Evolutionary conservation across 2,113 vertebrate species (phyloP), one percentile per base, ranked within the genome.

Genomic region (Gambusia affinis): DNA sequence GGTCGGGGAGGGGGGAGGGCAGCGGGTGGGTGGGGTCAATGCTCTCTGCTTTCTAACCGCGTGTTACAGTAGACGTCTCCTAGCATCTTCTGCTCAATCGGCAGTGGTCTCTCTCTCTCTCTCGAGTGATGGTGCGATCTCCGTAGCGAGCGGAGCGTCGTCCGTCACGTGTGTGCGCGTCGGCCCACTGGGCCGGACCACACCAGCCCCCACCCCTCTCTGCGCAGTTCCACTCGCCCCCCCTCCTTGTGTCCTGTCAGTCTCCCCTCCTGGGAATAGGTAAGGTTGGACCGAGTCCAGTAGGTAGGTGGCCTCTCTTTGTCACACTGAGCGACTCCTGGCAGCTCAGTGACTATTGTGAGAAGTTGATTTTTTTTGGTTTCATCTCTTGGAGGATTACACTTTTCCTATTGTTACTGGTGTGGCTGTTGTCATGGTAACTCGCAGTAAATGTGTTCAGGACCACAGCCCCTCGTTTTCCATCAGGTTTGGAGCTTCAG

Each of bases 231-330:
- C 79, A 70, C 85, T 78, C 54, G 60, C 89, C 77, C 87, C 86
- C 84, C 88, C 77, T 88, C 88, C 88, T 57, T 91, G 88, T 78
- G 81, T 89, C 85, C 89, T 62, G 78, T 84, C 84, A 88, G 75
- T 83, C 71, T 76, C 85, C 84, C 84, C 82, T 83, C 81, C 89
- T 91, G 61, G 80, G 87, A 88, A 70, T 84, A 68, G 91, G 93
- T 94, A 92, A 93, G 93, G 80, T 91, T 14, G 90, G 88, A 93
- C 87, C 92, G 64, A 79, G 78, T 61, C 76, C 80, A 79, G 85
- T 94, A 94, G 93, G 93, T 94, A 94, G 93, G 93, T 94, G 91
- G 76, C 83, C 69, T 92, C 90, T 93, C 87, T 91, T 90, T 91
- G 88, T 92, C 88, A 89, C 87, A 82, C n/a, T 86, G 88, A 88